Evolutionary conservation across 2,888 invertebrate species (phyloP).

Genomic region (Sinotaia quadrata): DNA sequence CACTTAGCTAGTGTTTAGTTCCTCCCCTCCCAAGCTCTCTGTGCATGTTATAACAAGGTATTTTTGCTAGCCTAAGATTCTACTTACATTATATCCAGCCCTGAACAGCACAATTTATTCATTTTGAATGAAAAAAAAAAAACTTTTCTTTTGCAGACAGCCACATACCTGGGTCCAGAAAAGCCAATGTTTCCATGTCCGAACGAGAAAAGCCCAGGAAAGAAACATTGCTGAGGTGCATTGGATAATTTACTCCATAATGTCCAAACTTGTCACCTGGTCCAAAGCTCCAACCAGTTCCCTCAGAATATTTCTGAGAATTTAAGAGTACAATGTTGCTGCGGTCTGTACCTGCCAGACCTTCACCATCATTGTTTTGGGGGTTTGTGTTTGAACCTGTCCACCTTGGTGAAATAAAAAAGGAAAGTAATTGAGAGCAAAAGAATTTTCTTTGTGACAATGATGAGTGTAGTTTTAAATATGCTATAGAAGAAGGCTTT

Average conservation of each 20-base stretch:
- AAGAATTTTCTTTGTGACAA: no score
- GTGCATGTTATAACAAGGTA: no score
- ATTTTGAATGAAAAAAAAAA: no score
- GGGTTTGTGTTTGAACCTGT: constrained; percentile 72
- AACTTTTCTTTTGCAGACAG: background rate
- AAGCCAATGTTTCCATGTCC: constrained; percentile 60
- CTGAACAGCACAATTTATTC: no score
- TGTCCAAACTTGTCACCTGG: constrained; percentile 60
- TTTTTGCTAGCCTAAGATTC: no score
- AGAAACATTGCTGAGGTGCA: constrained; percentile 47
- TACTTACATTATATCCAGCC: no score
- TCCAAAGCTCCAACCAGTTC: constrained; percentile 47
- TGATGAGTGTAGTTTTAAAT: no score
- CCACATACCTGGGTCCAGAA: constrained; percentile 56
- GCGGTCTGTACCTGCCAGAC: constrained; percentile 68
- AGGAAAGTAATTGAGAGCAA: no score
- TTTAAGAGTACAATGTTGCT: constrained; percentile 66
- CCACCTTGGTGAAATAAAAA: no score
- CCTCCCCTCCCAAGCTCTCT: no score
- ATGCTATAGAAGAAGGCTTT: no score
- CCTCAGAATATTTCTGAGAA: constrained; percentile 58
- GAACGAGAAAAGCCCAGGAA: constrained; percentile 60
- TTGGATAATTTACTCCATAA: constrained; percentile 68
- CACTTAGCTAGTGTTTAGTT: no score
- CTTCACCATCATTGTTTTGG: constrained; percentile 70